Evolutionary conservation across 2,888 invertebrate species (phyloP).

Genomic region (Colostygia pectinataria): DNA sequence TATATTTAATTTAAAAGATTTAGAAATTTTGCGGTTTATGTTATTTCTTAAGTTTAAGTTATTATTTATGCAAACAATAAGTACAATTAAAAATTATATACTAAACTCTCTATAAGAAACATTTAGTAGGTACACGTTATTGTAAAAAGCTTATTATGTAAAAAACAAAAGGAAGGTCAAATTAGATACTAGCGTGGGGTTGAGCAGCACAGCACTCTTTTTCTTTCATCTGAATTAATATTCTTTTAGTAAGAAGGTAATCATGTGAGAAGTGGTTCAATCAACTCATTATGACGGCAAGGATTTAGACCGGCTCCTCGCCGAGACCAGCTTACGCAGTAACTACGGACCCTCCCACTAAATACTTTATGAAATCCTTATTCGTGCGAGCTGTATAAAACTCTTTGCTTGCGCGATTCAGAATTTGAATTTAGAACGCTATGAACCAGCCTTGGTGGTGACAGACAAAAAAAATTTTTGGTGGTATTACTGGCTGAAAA

Average conservation of each 20-base stretch:
- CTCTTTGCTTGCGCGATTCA: conserved; percentile 16
- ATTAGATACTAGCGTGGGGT: conserved; percentile 14
- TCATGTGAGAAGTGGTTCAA: conserved; percentile 10
- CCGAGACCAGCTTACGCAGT: conserved; percentile 12
- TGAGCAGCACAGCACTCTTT: conserved; percentile 13
- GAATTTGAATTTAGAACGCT: conserved; percentile 12
- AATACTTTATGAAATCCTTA: neutral
- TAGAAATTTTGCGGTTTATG: no score
- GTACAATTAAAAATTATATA: no score
- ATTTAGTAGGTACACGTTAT: no score
- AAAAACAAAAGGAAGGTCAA: conserved; percentile 12
- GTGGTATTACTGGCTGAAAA: no score
- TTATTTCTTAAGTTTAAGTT: no score
- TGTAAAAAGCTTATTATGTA: no score
- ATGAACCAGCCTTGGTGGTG: no score
- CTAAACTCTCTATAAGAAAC: no score
- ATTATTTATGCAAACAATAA: no score
- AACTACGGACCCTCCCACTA: conserved; percentile 15
- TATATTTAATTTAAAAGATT: no score
- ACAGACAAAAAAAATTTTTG: no score
- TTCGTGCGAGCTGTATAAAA: neutral
- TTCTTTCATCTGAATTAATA: conserved; percentile 13
- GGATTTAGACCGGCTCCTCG: conserved; percentile 14
- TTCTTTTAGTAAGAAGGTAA: conserved; percentile 9
- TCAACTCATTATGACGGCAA: conserved; percentile 12